A percentile compares a stretch with the other conserved stretches of the same genome.
Conservation (phyloP, 2,888 invertebrate genomes). For the Pasiphila rectangulata region DNA sequence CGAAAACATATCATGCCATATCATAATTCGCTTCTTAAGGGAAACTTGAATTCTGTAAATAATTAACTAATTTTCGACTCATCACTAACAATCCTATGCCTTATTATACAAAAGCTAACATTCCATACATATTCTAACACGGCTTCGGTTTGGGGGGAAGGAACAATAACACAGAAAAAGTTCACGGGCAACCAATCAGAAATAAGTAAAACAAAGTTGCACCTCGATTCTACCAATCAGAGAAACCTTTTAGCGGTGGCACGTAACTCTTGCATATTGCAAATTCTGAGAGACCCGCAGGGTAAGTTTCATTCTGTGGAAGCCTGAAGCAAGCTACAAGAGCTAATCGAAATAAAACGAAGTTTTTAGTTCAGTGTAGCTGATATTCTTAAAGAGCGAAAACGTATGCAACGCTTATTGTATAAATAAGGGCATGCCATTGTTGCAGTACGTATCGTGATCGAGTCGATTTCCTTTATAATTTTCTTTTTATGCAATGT, state of each 20-base stretch:
- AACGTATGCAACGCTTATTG: constrained; percentile 81
- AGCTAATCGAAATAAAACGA: constrained; percentile 38
- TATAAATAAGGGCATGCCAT: constrained; percentile 76
- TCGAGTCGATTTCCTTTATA: constrained; percentile 60
- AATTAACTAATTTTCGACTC: constrained; percentile 75
- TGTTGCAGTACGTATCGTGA: constrained; percentile 80
- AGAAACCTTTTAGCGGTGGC: background rate
- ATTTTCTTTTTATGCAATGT: constrained; percentile 35
- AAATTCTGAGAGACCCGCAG: background rate
- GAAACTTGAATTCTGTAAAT: constrained; percentile 27
- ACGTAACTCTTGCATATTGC: too few species aligned
- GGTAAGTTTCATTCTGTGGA: constrained; percentile 26
- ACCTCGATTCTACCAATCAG: background rate
- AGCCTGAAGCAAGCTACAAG: constrained; percentile 49
- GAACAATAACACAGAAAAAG: constrained; percentile 36
- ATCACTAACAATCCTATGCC: constrained; percentile 69
- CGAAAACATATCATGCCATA: constrained; percentile 14
- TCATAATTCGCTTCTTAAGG: constrained; percentile 19
- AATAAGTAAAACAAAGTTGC: background rate
- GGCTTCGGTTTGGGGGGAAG: constrained; percentile 41
- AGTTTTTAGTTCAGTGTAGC: constrained; percentile 61
- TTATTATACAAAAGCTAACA: constrained; percentile 65
- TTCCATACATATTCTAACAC: constrained; percentile 49
- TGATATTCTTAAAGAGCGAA: constrained; percentile 51
- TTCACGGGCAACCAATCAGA: background rate